These are phyloP conservation scores for Volucella zonaria DNA, from an alignment of 2,888 invertebrate species.

Conservation along the genomic window DNA sequence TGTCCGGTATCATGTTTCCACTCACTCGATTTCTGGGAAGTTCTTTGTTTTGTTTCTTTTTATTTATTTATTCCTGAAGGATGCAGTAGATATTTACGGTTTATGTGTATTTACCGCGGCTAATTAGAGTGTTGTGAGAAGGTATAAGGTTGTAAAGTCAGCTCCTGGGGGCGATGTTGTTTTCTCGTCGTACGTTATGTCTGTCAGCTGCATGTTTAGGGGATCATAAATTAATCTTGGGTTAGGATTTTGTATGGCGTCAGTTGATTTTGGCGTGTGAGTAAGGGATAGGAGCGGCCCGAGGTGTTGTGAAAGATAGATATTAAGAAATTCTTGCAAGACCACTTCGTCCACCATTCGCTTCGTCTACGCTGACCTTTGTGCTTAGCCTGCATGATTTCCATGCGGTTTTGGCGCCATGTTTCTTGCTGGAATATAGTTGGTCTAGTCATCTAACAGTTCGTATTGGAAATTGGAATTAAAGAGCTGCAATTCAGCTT, in stretches of 20 bases:
- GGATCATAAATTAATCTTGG: background rate
- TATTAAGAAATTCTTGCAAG: too few relatives aligned
- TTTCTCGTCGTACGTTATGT: conserved; percentile 9
- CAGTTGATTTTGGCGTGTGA: background rate
- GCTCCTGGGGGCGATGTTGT: conserved; percentile 18
- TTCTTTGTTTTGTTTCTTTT: conserved; percentile 23
- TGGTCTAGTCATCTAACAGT: too few relatives aligned
- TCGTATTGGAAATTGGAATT: too few relatives aligned
- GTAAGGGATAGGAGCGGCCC: background rate
- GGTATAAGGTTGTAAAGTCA: conserved; percentile 8
- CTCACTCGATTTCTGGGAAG: conserved; percentile 47
- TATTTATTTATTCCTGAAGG: background rate
- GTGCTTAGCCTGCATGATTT: too few relatives aligned
- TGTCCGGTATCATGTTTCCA: conserved; percentile 34
- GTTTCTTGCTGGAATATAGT: too few relatives aligned
- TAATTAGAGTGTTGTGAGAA: conserved; percentile 38
- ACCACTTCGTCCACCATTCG: too few relatives aligned
- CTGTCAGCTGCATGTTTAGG: background rate
- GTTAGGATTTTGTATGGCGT: too few relatives aligned
- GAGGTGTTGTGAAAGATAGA: too few relatives aligned
- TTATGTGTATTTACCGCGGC: conserved; percentile 18
- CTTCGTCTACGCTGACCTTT: too few relatives aligned
- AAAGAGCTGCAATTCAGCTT: too few relatives aligned
- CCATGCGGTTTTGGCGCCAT: too few relatives aligned
- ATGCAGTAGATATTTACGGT: conserved; percentile 45